A percentile compares a stretch with the other conserved stretches of the same genome.
Evolutionary conservation across 2,113 vertebrate species (phyloP).

Genomic region (Miniopterus natalensis): DNA sequence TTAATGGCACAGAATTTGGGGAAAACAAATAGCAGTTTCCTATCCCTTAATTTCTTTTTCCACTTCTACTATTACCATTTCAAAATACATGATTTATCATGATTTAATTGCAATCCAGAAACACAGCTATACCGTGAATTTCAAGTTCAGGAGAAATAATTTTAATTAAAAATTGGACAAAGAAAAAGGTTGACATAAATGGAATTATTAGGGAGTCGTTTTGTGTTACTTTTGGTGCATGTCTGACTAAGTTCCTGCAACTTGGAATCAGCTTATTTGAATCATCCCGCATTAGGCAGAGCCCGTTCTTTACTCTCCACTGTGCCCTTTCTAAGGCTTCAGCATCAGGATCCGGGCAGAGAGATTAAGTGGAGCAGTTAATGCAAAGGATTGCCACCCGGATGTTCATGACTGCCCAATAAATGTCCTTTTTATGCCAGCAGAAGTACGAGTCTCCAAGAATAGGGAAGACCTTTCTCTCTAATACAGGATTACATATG

Average conservation of each 20-base stretch:
- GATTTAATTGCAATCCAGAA: conserved; percentile 50
- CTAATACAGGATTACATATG: neutral
- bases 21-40: conserved; percentile 40
- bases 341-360: neutral
- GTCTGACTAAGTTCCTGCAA: neutral
- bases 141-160: neutral
- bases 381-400: neutral
- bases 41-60: conserved; percentile 61
- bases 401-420: neutral
- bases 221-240: neutral
- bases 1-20: neutral
- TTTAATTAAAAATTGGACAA: neutral
- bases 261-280: neutral
- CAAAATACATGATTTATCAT: neutral
- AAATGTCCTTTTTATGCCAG: neutral
- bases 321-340: neutral
- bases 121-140: neutral
- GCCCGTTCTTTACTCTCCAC: neutral
- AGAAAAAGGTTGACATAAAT: conserved; percentile 1
- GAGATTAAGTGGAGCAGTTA: neutral
- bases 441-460: neutral
- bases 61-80: conserved; percentile 15
- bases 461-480: neutral
- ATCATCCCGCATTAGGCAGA: neutral
- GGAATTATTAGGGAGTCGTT: neutral